Base-by-base conservation (phyloP, 2,113 vertebrate genomes). In the Poeciliopsis prolifica region DNA sequence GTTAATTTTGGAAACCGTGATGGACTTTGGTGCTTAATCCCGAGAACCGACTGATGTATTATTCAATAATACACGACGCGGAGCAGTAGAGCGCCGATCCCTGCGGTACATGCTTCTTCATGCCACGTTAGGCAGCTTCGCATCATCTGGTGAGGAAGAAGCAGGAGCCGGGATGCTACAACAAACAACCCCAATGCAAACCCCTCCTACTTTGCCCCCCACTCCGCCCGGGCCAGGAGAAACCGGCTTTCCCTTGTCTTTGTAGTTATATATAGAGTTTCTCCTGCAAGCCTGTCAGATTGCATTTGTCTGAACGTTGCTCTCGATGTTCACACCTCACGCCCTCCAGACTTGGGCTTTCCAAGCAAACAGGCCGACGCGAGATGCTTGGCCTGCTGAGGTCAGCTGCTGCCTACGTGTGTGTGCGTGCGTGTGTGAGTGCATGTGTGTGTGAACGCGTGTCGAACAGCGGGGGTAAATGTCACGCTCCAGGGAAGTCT, bases 211-310 rank as follows among this genome's bases (percentile, higher is more conserved):
- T 35, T 35, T 35, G 35, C 35, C 35, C 60, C 54, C 44, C 40
- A 58, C 7, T 37, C 61, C 44, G 4, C 40, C 40, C 74, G 48
- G 3, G 73, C 19, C 72, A 0, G 3, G 75, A 89, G 75, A 72
- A 66, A 51, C 84, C 63, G 80, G 68, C 85, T 77, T 78, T 74
- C 84, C 82, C 80, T 24, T 72, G 81, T 87, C 86, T 83, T 66
- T 87, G 84, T 63, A 83, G 87, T 80, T 92, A 92, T 86, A 90
- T 90, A 89, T 93, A 93, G 88, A 89, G 81, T 81, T 84, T 78
- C 78, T 89, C 85, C 83, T 80, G 81, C 81, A 15, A 83, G 64
- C 66, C 86, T 90, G 90, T 89, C 91, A 91, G 63, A 30, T 85
- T 85, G 84, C 79, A 85, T 92, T 92, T 90, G 84, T 91, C 85